phyloP scores from a whole-genome alignment of 2,113 vertebrate genomes.

The Gymnogyps californianus region DNA sequence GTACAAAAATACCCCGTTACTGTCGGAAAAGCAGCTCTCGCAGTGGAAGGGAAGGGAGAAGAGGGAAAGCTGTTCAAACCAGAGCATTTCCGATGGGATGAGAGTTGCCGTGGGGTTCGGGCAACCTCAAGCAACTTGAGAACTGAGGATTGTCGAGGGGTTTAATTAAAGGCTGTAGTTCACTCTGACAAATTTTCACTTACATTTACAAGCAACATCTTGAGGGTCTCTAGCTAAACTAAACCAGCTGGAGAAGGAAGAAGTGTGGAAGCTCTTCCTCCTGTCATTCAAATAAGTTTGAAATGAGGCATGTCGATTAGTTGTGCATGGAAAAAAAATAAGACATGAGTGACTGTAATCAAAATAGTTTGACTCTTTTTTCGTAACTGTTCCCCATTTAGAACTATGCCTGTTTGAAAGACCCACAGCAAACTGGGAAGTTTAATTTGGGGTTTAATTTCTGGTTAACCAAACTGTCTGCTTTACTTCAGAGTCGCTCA shows the following conservation, averaged over 20 bases:
- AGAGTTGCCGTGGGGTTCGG: background rate
- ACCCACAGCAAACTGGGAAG: background rate
- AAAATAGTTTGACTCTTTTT: background rate
- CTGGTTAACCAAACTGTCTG: constrained; percentile 1
- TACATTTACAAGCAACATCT: background rate
- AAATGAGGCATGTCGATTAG: background rate
- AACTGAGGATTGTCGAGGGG: background rate
- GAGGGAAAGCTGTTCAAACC: background rate
- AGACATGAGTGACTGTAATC: background rate
- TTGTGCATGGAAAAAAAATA: background rate
- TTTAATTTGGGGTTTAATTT: background rate
- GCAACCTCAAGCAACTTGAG: background rate
- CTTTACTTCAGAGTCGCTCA: background rate
- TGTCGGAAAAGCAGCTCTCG: background rate
- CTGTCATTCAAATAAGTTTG: background rate
- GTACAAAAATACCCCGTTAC: background rate
- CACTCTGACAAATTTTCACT: background rate
- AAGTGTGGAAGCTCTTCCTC: background rate
- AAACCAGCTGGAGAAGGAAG: background rate
- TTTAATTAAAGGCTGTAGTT: background rate
- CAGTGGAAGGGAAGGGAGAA: background rate
- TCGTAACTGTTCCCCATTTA: background rate
- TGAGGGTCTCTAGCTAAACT: background rate
- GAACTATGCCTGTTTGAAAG: background rate
- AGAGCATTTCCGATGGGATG: background rate